phyloP scores from a whole-genome alignment of 2,888 invertebrate genomes.

The Drymonia ruficornis region DNA sequence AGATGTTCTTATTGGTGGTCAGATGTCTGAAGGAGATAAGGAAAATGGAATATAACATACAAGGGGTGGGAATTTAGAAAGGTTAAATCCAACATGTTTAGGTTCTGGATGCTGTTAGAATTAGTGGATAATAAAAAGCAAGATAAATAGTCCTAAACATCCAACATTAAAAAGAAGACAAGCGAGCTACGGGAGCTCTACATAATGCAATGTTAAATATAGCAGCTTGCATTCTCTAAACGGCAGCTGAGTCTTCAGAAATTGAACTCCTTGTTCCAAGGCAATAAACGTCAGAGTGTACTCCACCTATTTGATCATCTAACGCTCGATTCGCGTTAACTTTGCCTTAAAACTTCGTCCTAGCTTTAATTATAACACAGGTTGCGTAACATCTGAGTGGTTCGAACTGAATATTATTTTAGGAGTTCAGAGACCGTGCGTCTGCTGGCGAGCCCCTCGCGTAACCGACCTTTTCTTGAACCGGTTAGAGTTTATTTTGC shows the following conservation, averaged over 20 bases:
- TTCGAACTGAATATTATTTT: slow-evolving; percentile 82
- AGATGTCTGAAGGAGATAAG: background rate
- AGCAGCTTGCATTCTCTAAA: slow-evolving; percentile 18
- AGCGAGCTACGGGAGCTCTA: background rate
- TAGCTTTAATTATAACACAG: slow-evolving; percentile 77
- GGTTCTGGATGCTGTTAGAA: background rate
- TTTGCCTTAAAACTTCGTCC: slow-evolving; percentile 66
- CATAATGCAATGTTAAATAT: background rate
- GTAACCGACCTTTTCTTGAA: slow-evolving; percentile 55
- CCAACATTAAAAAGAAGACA: background rate
- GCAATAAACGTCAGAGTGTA: slow-evolving; percentile 9
- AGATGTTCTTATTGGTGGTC: background rate
- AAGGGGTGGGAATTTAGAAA: background rate
- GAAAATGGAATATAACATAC: background rate
- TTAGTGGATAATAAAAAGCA: no score
- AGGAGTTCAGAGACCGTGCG: slow-evolving; percentile 78
- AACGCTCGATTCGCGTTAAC: slow-evolving; percentile 53
- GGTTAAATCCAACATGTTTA: background rate
- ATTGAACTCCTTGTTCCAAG: slow-evolving; percentile 6
- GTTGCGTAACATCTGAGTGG: slow-evolving; percentile 79
- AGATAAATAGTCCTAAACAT: background rate
- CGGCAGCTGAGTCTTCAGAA: slow-evolving; percentile 12
- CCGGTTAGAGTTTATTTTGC: slow-evolving; percentile 64
- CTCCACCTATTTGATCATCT: slow-evolving; percentile 23
- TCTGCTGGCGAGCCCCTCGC: slow-evolving; percentile 37